phyloP scores from a whole-genome alignment of 2,797 vertebrate species.

The Syngnathus rostellatus region DNA sequence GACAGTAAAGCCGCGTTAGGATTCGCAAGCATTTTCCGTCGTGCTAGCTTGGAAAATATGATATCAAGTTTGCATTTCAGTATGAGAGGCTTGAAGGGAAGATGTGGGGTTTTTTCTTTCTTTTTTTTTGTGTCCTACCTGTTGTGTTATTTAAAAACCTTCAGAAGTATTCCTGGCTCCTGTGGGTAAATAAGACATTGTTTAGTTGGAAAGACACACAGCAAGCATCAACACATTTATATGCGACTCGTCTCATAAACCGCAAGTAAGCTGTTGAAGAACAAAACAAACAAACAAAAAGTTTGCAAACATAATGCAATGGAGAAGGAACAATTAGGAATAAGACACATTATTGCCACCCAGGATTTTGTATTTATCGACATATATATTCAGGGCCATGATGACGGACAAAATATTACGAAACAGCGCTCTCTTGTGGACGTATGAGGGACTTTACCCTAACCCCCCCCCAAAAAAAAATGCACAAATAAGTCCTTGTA shows the following conservation, averaged over 20 bases:
- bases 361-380: background rate
- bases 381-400: background rate
- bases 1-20: slow-evolving; percentile 18
- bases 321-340: background rate
- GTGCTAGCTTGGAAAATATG: slow-evolving; percentile 19
- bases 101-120: slow-evolving; percentile 5
- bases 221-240: background rate
- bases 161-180: slow-evolving; percentile 69
- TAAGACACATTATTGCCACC: background rate
- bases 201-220: background rate
- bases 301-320: slow-evolving; percentile 2
- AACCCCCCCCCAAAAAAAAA: background rate
- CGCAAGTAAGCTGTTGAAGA: slow-evolving; percentile 74
- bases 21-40: slow-evolving; percentile 34
- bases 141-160: slow-evolving; percentile 76
- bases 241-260: slow-evolving; percentile 74
- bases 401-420: slow-evolving; percentile 17
- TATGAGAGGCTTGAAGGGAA: slow-evolving; percentile 27
- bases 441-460: slow-evolving; percentile 19
- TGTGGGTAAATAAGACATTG: slow-evolving; percentile 50
- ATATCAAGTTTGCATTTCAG: slow-evolving; percentile 41
- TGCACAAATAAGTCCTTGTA: background rate
- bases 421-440: slow-evolving; percentile 49
- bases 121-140: slow-evolving; percentile 58
- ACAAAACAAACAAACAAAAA: slow-evolving; percentile 16